Evolutionary conservation across 92 coral and sea anemone species (phyloP).

Genomic region (Phymanthus crucifer): DNA sequence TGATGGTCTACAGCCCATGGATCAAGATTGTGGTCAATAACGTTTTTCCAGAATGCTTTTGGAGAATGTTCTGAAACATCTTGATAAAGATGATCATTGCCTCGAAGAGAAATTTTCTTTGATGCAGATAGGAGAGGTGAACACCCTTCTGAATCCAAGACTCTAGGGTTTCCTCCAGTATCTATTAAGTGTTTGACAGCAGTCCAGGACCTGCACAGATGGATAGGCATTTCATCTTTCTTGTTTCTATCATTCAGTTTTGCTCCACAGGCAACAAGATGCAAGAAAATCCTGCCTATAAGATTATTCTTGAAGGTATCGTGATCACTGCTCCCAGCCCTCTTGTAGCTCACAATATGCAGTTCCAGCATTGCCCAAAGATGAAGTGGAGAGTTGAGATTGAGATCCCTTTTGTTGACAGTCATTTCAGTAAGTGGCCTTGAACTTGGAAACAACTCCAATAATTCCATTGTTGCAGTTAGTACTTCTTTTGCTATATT

Average conservation of each 20-base stretch:
- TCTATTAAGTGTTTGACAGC: slow-evolving; percentile 36
- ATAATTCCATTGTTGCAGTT: neutral
- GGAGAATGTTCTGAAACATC: slow-evolving; percentile 25
- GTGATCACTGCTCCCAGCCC: neutral
- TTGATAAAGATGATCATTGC: neutral
- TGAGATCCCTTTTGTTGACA: slow-evolving; percentile 4
- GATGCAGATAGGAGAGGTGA: slow-evolving; percentile 23
- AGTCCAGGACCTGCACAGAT: neutral
- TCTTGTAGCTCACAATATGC: too few relatives aligned
- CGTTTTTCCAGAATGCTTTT: neutral
- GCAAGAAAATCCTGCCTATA: neutral
- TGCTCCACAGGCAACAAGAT: slow-evolving; percentile 19
- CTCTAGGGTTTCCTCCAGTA: slow-evolving; percentile 11
- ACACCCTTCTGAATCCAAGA: slow-evolving; percentile 2
- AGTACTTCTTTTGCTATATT: neutral
- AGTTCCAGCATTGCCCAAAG: slow-evolving; percentile 17
- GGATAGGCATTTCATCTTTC: neutral
- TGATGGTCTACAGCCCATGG: slow-evolving; percentile 16
- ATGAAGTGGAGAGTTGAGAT: slow-evolving; percentile 25
- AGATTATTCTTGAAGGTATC: neutral
- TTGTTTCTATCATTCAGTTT: slow-evolving; percentile 13
- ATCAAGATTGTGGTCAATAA: neutral
- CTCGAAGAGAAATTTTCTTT: neutral
- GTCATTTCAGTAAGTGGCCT: neutral
- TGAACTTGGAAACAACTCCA: neutral